Evolutionary conservation across 2,113 vertebrate species (phyloP), one percentile per base, ranked within the genome.

Genomic region (Carettochelys insculpta): DNA sequence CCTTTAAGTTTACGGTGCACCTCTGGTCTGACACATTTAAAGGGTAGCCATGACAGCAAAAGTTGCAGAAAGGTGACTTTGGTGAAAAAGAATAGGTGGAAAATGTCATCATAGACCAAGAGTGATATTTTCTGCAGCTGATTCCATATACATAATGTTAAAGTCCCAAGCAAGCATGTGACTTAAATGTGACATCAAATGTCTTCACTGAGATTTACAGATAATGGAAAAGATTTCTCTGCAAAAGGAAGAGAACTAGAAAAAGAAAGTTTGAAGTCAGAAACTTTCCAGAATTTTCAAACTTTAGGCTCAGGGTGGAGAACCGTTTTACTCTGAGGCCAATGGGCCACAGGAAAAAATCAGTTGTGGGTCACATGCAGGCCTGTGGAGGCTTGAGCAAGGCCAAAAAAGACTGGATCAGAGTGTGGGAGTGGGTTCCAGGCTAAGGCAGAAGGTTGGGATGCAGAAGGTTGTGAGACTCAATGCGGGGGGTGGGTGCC

Each of bases 71-170:
- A 41, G 11, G 38, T 11, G 22, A 38, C 5, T 9, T 68, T 6
- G 29, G n/a, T 38, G 41, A 68, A 68, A 58, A 71, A 41, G 38
- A 71, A 71, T 71, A 71, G 22, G 6, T 38, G n/a, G n/a, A 71
- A 71, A 71, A 71, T 71, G 38, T 20, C 68, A 43, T 71, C 68
- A 41, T 41, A 71, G 65, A 71, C 6, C 19, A 22, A 71, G 10
- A 76, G 65, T 56, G 91, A 48, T 88, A 86, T 86, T 87, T 90
- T 80, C 54, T 86, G 85, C 73, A 81, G 50, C 73, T 91, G 82
- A 84, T 92, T 84, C 83, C 65, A 48, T 86, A 43, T 86, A 80
- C 86, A 82, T 20, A 65, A 71, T 48, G 85, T 80, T 81, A 90
- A 76, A 94, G 53, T 79, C 88, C 90, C 89, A 83, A 51, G 61